These are phyloP conservation scores for Naso thynnoides DNA, from an alignment of 2,797 vertebrate species.

Conservation along the genomic window DNA sequence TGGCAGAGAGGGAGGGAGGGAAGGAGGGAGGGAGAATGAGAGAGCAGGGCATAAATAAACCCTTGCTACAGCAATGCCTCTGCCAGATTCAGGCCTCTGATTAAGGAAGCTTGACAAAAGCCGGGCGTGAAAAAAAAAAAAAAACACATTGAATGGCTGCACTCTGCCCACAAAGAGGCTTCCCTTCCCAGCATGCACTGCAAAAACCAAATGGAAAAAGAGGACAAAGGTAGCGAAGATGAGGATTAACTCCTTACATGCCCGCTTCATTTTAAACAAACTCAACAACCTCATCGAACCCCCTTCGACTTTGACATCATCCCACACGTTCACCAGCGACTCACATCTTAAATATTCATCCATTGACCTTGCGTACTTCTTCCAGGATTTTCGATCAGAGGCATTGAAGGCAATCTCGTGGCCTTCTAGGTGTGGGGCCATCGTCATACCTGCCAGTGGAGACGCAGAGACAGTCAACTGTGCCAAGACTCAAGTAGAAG, in stretches of 20 bases:
- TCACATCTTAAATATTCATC: constrained; percentile 92
- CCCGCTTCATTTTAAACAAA: constrained; percentile 43
- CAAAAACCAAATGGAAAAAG: constrained; percentile 73
- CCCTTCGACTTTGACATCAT: constrained; percentile 4
- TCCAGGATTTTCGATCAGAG: constrained; percentile 92
- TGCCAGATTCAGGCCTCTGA: constrained; percentile 81
- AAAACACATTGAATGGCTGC: constrained; percentile 74
- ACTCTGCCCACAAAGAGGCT: constrained; percentile 83
- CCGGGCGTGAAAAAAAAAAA: constrained; percentile 70
- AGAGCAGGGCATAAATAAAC: constrained; percentile 82
- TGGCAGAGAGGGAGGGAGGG: constrained; percentile 24
- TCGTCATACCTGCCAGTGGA: constrained; percentile 93
- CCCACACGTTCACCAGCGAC: constrained; percentile 40
- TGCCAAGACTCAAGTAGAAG: constrained; percentile 65
- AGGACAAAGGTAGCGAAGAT: constrained; percentile 71
- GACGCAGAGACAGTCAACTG: constrained; percentile 83
- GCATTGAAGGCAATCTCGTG: constrained; percentile 91
- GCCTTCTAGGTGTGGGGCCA: constrained; percentile 90
- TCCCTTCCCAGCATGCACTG: constrained; percentile 84
- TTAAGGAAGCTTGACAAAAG: constrained; percentile 85
- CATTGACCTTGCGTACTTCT: constrained; percentile 89
- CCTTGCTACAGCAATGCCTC: constrained; percentile 69
- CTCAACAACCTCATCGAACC: constrained; percentile 35
- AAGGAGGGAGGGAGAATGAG: constrained; percentile 40
- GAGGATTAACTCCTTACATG: constrained; percentile 65